Evolutionary conservation across 2,113 vertebrate species (phyloP).

Genomic region (Morone saxatilis): DNA sequence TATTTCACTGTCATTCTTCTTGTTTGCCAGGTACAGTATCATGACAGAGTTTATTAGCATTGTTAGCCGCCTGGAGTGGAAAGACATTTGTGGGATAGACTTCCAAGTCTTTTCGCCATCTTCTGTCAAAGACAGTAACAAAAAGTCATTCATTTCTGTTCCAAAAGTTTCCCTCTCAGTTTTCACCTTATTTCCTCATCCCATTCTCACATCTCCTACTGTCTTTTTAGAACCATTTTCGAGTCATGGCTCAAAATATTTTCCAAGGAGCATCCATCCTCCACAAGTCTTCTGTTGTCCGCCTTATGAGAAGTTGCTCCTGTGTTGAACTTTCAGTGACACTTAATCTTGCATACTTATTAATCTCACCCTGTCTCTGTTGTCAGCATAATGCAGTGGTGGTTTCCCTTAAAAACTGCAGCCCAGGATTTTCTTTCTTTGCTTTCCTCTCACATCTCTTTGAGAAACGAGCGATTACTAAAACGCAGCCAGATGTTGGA

Average conservation of each 20-base stretch:
- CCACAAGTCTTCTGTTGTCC: conserved; percentile 6
- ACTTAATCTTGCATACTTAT: conserved; percentile 56
- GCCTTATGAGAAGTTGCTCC: conserved; percentile 38
- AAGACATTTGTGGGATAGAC: conserved; percentile 25
- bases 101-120: conserved; percentile 13
- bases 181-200: conserved; percentile 3
- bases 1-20: conserved; percentile 35
- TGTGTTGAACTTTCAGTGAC: conserved; percentile 49
- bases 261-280: conserved; percentile 7
- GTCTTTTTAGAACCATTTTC: too few relatives aligned
- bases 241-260: background rate
- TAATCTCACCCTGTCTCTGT: conserved; percentile 54
- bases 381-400: conserved; percentile 54
- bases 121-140: conserved; percentile 1
- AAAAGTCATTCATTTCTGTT: conserved; percentile 5
- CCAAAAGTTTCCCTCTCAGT: background rate
- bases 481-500: conserved; percentile 77
- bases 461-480: conserved; percentile 58
- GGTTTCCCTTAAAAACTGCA: conserved; percentile 55
- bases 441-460: conserved; percentile 40
- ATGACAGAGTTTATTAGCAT: conserved; percentile 38
- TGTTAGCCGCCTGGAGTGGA: background rate
- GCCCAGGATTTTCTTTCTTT: conserved; percentile 13
- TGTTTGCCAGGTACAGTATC: conserved; percentile 28
- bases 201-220: background rate